phyloP scores from a whole-genome alignment of 2,888 invertebrate species.

The Idaea straminata region DNA sequence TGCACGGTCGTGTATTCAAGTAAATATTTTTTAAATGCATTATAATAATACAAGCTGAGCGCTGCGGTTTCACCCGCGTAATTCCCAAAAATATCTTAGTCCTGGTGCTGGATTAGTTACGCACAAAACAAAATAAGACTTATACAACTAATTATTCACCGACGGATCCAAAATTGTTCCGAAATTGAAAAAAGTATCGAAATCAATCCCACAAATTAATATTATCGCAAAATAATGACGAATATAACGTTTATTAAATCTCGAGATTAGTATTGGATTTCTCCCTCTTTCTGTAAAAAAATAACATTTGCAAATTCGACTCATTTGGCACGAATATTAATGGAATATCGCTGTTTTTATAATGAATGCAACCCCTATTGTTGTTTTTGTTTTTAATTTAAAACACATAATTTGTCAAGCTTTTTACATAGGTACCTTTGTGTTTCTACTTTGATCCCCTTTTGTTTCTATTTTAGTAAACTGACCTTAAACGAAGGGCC shows the following conservation, averaged over 20 bases:
- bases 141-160: not conserved
- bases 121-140: not conserved
- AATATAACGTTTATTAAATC: not conserved
- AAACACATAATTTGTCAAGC: too few relatives aligned
- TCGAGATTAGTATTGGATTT: not conserved
- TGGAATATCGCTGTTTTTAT: constrained; percentile 4
- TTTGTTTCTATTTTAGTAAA: too few relatives aligned
- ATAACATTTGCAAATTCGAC: not conserved
- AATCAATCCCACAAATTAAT: not conserved
- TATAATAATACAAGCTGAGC: too few relatives aligned
- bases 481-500: too few relatives aligned
- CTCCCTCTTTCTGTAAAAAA: not conserved
- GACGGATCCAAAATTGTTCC: not conserved
- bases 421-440: not conserved
- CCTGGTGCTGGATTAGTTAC: not conserved
- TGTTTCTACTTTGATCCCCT: too few relatives aligned
- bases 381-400: constrained; percentile 1
- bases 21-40: too few relatives aligned
- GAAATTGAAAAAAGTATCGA: not conserved
- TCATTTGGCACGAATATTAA: not conserved
- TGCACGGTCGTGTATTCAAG: too few relatives aligned
- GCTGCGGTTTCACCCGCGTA: too few relatives aligned
- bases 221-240: not conserved
- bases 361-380: constrained; percentile 3
- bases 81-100: too few relatives aligned